A percentile compares a stretch with the other conserved stretches of the same genome.
Conservation (phyloP, 1,140 invertebrate species). For the Drosophila lowei region DNA sequence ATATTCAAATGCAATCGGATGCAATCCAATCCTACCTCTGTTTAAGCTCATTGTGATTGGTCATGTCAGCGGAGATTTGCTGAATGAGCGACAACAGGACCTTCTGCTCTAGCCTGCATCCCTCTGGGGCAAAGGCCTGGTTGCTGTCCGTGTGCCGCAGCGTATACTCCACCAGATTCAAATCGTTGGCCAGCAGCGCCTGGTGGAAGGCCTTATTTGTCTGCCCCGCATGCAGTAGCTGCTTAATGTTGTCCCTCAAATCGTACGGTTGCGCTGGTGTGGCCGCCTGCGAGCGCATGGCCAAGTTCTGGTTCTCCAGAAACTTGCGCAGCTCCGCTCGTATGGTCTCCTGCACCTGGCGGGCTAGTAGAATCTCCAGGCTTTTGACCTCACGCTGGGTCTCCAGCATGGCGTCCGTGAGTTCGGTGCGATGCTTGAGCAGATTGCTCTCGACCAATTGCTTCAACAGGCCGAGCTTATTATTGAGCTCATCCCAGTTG, state of each 20-base stretch:
- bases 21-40: conserved; percentile 86
- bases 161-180: conserved; percentile 91
- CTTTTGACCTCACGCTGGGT: conserved; percentile 78
- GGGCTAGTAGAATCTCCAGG: conserved; percentile 70
- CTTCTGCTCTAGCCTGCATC: conserved; percentile 90
- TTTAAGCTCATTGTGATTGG: conserved; percentile 93
- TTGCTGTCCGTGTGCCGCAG: conserved; percentile 91
- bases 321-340: conserved; percentile 84
- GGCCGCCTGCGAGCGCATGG: conserved; percentile 87
- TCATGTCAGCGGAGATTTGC: conserved; percentile 94
- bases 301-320: conserved; percentile 85
- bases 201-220: conserved; percentile 94
- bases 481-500: conserved; percentile 67
- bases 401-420: conserved; percentile 73
- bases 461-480: conserved; percentile 62
- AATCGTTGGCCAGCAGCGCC: conserved; percentile 93
- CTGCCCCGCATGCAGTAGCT: conserved; percentile 89
- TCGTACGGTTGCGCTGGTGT: conserved; percentile 87
- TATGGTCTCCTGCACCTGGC: conserved; percentile 76
- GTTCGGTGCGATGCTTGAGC: conserved; percentile 65
- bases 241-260: conserved; percentile 88
- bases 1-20: conserved; percentile 37
- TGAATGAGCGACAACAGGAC: conserved; percentile 96
- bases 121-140: conserved; percentile 88
- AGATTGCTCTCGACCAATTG: conserved; percentile 71